Base-by-base conservation (phyloP, 2,888 invertebrate species). In the Acheta domesticus region DNA sequence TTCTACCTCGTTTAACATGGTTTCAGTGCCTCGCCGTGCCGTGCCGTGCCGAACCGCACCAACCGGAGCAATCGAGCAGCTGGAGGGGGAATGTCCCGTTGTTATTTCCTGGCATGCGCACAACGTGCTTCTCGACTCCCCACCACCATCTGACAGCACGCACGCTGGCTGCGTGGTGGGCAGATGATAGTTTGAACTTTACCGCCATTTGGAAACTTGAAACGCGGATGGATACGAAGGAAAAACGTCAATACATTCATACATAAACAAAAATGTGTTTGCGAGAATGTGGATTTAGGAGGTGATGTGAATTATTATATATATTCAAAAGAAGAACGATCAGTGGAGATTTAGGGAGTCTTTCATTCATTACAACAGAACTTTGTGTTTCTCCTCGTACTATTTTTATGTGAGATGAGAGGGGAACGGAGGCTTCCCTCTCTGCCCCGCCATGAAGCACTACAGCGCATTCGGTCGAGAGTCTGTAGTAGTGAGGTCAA, bases 21-120 rank as follows among this genome's bases (percentile, higher is more conserved):
- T 50, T 75, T 16, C 21, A 48, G 48, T 74, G 49, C 23, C 62
- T 20, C 2, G 49, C 23, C 62, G 48, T 12, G 75, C 80, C 80
- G 80, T 78, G 75, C 80, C 80, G 80, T 75, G 76, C 80, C 79
- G 79, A 62, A 49, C 50, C 73, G 73, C 77, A 50, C 36, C 73
- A 77, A 62, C 77, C 75, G n/a, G 62, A 62, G 62, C 16, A 62
- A n/a, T 14, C 14, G 62, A 62, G 62, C n/a, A 19, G 14, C n/a
- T 62, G 62, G 80, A 77, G 77, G 81, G 80, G 80, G 78, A 81
- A 79, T 80, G 80, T 79, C 77, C 81, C 81, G 78, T 80, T 79
- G 77, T 62, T 62, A 62, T 62, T 19, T 62, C 79, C 81, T 81
- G 79, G 81, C 81, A 79, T 81, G 81, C 81, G 81, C 81, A 81